These are phyloP conservation scores for Rapana venosa DNA, from an alignment of 2,888 invertebrate genomes.

Conservation along the genomic window DNA sequence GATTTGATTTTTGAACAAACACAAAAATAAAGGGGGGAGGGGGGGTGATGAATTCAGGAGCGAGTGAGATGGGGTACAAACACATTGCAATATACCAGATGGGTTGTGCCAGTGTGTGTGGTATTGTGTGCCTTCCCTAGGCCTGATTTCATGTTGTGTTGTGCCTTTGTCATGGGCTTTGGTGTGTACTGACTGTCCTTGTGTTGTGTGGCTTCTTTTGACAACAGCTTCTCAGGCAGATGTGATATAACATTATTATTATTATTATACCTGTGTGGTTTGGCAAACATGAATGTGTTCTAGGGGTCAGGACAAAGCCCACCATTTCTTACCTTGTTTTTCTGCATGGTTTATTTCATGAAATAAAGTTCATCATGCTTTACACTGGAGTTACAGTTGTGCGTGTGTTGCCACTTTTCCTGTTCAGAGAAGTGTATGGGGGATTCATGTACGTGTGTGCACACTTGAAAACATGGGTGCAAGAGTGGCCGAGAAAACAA, in stretches of 20 bases:
- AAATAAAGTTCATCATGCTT: conserved; percentile 29
- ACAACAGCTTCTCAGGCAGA: conserved; percentile 32
- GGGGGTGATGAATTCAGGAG: no score
- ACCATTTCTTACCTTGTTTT: conserved; percentile 26
- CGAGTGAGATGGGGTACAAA: no score
- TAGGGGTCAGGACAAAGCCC: conserved; percentile 29
- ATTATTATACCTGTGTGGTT: conserved; percentile 16
- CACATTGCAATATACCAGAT: no score
- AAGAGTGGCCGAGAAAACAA: no score
- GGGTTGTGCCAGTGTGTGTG: background rate
- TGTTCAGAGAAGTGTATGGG: background rate
- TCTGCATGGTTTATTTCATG: conserved; percentile 25
- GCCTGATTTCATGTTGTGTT: conserved; percentile 19
- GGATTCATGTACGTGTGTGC: background rate
- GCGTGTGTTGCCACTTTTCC: background rate
- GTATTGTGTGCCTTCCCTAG: conserved; percentile 7
- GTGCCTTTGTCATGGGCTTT: conserved; percentile 18
- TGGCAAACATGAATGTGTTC: background rate
- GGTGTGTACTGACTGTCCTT: conserved; percentile 18
- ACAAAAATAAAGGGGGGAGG: no score
- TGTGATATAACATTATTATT: conserved; percentile 23
- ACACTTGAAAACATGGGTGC: no score
- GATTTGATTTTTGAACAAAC: no score
- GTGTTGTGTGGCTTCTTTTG: conserved; percentile 26
- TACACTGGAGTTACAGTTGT: background rate